Evolutionary conservation across 64 coral and sea anemone genomes (phyloP), one percentile per base, ranked within the genome.

Genomic region (Dendrophyllia cribrosa): DNA sequence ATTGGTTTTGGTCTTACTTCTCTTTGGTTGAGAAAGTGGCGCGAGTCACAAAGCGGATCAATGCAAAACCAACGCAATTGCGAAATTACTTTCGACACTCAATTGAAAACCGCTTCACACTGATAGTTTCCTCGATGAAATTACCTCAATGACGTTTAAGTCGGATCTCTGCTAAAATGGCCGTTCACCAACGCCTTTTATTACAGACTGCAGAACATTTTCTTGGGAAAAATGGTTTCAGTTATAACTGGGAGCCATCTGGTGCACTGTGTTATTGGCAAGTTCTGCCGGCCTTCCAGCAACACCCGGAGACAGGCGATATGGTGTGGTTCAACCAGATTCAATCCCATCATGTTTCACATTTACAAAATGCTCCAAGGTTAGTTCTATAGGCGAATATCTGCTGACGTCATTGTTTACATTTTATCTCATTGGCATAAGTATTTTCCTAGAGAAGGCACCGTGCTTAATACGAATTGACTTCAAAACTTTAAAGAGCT

Each of bases 251-350:
- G 93, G 48, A 80, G 34, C 51, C 74, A 45, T 70, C 88, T 9
- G 58, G 34, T 11, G 55, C 65, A 3, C 25, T 94, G 63, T 12
- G 50, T 4, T 94, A 62, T 52, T 94, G 93, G 93, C 46, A 73
- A 23, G 82, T 64, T 22, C 50, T 88, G 53, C 87, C 93, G 11
- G 76, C 87, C 4, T 85, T 83, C 7, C 66, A 26, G 19, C 48
- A 55, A 6, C 93, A 94, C 47, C 93, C 93, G 15, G 79, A 77
- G 10, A 89, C 93, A 9, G 93, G 87, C 10, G 87, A 94, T 25
- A 89, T 82, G 34, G 53, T 89, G 5, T 94, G 93, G 93, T 94
- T 94, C 23, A 94, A 94, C 59, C 93, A 94, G 56, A 69, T 89
- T n/a, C 49, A 82, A 53, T 58, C 53, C 0, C 78, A 91, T 58